phyloP scores from a whole-genome alignment of 2,797 vertebrate genomes.

The Carcharodon carcharias region DNA sequence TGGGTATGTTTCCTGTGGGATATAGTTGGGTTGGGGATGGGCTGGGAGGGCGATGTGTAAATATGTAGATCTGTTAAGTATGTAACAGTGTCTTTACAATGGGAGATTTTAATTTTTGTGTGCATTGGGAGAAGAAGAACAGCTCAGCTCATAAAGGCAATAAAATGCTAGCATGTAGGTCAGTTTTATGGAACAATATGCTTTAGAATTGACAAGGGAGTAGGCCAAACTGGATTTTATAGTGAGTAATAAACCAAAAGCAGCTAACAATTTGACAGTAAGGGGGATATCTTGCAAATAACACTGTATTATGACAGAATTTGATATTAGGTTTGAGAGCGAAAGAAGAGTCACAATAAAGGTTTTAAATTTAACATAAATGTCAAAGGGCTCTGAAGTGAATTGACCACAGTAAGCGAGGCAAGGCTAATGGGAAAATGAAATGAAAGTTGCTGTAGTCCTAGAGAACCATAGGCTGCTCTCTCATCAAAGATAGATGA shows the following conservation, averaged over 20 bases:
- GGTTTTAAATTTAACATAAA: background rate
- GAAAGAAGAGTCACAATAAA: background rate
- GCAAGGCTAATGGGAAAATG: background rate
- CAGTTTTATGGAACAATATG: background rate
- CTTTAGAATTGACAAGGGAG: background rate
- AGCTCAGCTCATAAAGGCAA: background rate
- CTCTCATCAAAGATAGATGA: too few relatives aligned
- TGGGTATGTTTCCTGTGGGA: background rate
- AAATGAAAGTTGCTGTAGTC: too few relatives aligned
- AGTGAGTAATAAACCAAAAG: background rate
- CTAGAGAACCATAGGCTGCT: too few relatives aligned
- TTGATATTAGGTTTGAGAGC: background rate
- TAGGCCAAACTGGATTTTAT: background rate
- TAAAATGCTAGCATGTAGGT: background rate
- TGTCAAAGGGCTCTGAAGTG: background rate
- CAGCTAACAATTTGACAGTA: background rate
- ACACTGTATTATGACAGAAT: background rate
- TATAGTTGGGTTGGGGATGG: background rate
- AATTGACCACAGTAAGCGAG: background rate
- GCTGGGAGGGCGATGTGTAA: background rate
- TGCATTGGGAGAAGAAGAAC: background rate
- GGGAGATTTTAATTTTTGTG: background rate
- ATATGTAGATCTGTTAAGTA: background rate
- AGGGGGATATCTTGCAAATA: background rate
- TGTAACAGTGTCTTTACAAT: background rate